Conservation (phyloP, 2,888 invertebrate genomes). For the Caenorhabditis macrosperma region DNA sequence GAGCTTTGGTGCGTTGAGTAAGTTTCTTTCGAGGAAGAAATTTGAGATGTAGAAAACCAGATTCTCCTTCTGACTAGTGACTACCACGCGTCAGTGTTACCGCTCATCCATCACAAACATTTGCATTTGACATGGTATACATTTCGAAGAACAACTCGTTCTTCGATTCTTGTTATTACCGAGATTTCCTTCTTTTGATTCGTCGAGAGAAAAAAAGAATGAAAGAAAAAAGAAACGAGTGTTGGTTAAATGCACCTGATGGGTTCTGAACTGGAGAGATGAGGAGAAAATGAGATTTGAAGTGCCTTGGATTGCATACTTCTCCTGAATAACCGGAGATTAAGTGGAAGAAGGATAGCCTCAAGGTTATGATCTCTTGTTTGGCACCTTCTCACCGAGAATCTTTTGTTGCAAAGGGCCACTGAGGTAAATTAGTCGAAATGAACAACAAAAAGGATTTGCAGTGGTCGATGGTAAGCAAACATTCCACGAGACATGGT, state of each 20-base stretch:
- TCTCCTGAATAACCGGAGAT: slow-evolving; percentile 20
- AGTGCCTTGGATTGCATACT: background rate
- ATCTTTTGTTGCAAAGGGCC: too few species aligned
- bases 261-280: background rate
- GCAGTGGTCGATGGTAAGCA: slow-evolving; percentile 16
- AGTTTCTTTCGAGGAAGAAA: slow-evolving; percentile 32
- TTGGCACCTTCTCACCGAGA: background rate
- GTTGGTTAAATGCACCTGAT: background rate
- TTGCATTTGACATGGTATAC: slow-evolving; percentile 56
- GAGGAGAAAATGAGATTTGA: background rate
- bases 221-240: background rate
- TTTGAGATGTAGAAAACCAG: slow-evolving; percentile 35
- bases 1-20: slow-evolving; percentile 37
- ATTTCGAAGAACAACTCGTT: slow-evolving; percentile 49
- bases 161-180: slow-evolving; percentile 26
- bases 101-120: slow-evolving; percentile 57
- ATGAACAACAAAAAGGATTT: slow-evolving; percentile 11
- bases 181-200: background rate
- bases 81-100: slow-evolving; percentile 29
- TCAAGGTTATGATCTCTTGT: background rate
- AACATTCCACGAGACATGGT: slow-evolving; percentile 26
- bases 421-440: slow-evolving; percentile 1
- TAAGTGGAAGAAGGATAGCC: slow-evolving; percentile 9
- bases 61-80: slow-evolving; percentile 16
- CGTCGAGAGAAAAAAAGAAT: background rate